A percentile compares a stretch with the other conserved stretches of the same genome.
Conservation (phyloP, 53 echinoderm and acorn worm genomes). For the Luidia sarsii region DNA sequence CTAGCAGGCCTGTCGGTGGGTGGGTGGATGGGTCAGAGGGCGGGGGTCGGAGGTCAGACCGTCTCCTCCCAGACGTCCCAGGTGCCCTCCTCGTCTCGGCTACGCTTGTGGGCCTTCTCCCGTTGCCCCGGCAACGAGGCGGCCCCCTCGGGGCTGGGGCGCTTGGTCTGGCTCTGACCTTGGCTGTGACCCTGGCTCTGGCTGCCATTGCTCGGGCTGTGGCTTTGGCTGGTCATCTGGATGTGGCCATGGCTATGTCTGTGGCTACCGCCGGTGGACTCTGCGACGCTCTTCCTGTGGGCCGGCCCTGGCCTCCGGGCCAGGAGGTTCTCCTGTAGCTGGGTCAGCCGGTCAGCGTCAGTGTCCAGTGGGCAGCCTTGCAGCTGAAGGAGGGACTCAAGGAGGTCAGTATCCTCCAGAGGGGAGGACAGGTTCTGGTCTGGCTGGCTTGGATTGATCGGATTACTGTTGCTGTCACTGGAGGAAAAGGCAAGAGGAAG, state of each 20-base stretch:
- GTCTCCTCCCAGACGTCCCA: slow-evolving; percentile 97
- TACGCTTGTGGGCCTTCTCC: slow-evolving; percentile 51
- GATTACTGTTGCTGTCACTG: slow-evolving; percentile 31
- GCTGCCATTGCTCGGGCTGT: no score
- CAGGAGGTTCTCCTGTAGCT: slow-evolving; percentile 83
- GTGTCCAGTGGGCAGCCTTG: slow-evolving; percentile 60
- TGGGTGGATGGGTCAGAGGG: background rate
- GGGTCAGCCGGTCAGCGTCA: slow-evolving; percentile 77
- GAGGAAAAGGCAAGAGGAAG: no score
- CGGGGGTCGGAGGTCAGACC: slow-evolving; percentile 23
- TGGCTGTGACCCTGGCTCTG: background rate
- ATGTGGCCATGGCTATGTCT: slow-evolving; percentile 47
- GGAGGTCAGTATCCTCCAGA: slow-evolving; percentile 63
- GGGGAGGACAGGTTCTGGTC: slow-evolving; percentile 57
- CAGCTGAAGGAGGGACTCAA: slow-evolving; percentile 67
- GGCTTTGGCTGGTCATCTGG: slow-evolving; percentile 19
- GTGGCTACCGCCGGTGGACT: background rate
- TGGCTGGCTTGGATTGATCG: slow-evolving; percentile 42
- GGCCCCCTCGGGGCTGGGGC: slow-evolving; percentile 38
- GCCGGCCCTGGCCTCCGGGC: slow-evolving; percentile 32
- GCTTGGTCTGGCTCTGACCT: slow-evolving; percentile 41
- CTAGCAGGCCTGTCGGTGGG: background rate
- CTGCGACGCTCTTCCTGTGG: slow-evolving; percentile 21
- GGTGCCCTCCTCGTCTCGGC: slow-evolving; percentile 69
- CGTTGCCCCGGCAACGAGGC: slow-evolving; percentile 29